Conservation (phyloP, 2,888 invertebrate species). For the Antheraea yamamai region DNA sequence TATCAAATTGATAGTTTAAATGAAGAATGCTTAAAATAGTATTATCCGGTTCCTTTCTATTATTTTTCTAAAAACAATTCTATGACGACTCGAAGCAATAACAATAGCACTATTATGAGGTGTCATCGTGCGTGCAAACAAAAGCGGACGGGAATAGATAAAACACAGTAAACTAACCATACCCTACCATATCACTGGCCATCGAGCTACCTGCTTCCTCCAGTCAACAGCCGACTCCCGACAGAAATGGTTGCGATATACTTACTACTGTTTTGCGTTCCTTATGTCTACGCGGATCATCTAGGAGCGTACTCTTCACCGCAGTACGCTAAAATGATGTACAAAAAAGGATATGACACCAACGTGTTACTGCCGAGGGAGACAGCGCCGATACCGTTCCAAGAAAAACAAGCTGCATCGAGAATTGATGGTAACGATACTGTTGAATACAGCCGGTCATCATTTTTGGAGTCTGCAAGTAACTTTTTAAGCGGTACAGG, state of each 20-base stretch:
- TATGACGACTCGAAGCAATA: slow-evolving; percentile 58
- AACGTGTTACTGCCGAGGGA: slow-evolving; percentile 66
- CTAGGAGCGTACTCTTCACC: slow-evolving; percentile 79
- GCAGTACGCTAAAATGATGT: slow-evolving; percentile 78
- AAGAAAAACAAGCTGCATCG: slow-evolving; percentile 49
- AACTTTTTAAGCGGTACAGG: slow-evolving; percentile 71
- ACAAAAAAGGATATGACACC: slow-evolving; percentile 58
- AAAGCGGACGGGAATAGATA: slow-evolving; percentile 75
- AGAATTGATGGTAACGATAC: slow-evolving; percentile 63
- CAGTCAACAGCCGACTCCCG: slow-evolving; percentile 42
- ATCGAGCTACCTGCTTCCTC: slow-evolving; percentile 61
- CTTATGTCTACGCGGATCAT: slow-evolving; percentile 58
- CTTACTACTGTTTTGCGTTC: slow-evolving; percentile 44
- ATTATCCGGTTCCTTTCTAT: neutral
- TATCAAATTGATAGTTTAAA: neutral
- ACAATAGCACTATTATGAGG: slow-evolving; percentile 75
- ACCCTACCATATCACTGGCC: slow-evolving; percentile 51
- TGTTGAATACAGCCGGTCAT: slow-evolving; percentile 55
- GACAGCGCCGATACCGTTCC: slow-evolving; percentile 54
- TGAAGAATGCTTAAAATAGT: neutral
- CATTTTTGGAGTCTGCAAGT: slow-evolving; percentile 67
- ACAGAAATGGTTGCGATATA: slow-evolving; percentile 60
- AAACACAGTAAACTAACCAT: slow-evolving; percentile 58
- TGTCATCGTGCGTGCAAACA: slow-evolving; percentile 80
- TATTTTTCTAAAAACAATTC: slow-evolving; percentile 32